These are phyloP conservation scores for Cassiopea xamachana DNA, from an alignment of 30 jellyfish, hydroid and myxozoan genomes.

Conservation along the genomic window DNA sequence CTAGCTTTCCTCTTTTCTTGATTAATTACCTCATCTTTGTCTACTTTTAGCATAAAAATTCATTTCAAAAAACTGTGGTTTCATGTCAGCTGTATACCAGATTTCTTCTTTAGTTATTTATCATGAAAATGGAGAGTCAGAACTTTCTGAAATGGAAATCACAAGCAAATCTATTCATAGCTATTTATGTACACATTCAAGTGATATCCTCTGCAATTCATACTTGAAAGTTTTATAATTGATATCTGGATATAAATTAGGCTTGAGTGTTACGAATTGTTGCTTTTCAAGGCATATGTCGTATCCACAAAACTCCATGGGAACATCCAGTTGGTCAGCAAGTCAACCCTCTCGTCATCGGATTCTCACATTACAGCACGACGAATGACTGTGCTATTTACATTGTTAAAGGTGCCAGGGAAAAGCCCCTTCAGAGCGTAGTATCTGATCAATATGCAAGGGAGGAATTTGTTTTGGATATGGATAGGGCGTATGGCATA, in stretches of 20 bases:
- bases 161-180: no score
- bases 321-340: slow-evolving; percentile 53
- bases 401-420: slow-evolving; percentile 46
- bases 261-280: no score
- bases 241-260: no score
- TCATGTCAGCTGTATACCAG: no score
- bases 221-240: no score
- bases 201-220: no score
- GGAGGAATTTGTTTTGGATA: slow-evolving; percentile 43
- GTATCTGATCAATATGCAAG: not conserved
- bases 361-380: slow-evolving; percentile 41
- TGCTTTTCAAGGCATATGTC: slow-evolving; percentile 22
- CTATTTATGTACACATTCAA: no score
- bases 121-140: no score
- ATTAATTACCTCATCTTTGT: not conserved
- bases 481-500: slow-evolving; percentile 33
- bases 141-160: no score
- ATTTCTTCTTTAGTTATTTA: no score
- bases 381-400: slow-evolving; percentile 49
- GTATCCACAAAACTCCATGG: slow-evolving; percentile 59
- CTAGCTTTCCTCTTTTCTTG: not conserved
- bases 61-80: no score
- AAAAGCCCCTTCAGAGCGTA: slow-evolving; percentile 9
- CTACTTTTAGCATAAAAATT: not conserved
- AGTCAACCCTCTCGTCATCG: slow-evolving; percentile 20